Evolutionary conservation across 2,888 invertebrate species (phyloP).

Genomic region (Andrena fulva): DNA sequence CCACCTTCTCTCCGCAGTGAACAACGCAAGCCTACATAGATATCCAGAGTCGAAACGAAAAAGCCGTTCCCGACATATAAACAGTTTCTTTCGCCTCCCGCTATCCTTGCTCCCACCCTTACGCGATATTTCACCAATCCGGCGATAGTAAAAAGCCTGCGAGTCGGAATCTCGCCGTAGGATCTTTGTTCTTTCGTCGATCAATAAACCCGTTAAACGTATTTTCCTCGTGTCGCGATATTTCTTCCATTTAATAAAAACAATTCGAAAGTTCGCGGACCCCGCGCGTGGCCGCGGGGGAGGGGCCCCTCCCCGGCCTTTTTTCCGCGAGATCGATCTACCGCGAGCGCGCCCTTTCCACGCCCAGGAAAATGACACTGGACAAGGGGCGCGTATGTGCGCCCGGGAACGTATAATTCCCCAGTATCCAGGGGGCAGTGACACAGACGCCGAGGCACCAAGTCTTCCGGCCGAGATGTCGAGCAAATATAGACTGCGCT

Average conservation of each 20-base stretch:
- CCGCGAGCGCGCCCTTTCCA: conserved; percentile 39
- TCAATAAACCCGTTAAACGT: conserved; percentile 51
- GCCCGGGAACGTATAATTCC: conserved; percentile 49
- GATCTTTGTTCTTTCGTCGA: conserved; percentile 37
- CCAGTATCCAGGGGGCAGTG: conserved; percentile 52
- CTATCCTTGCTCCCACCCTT: not conserved
- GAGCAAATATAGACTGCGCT: conserved; percentile 54
- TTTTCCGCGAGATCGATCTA: conserved; percentile 36
- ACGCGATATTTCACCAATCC: conserved; percentile 35
- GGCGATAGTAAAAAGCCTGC: conserved; percentile 14
- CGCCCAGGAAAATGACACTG: conserved; percentile 33
- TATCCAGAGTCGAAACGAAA: not conserved
- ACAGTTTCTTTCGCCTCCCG: conserved; percentile 36
- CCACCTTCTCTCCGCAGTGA: not conserved
- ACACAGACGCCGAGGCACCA: conserved; percentile 63
- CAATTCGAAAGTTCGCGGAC: conserved; percentile 14
- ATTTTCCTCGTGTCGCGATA: conserved; percentile 54
- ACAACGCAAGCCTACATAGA: not conserved
- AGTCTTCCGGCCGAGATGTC: conserved; percentile 41
- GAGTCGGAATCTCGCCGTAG: conserved; percentile 35
- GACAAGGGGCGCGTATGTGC: conserved; percentile 24
- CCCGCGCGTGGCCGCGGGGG: not conserved
- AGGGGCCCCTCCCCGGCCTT: not conserved
- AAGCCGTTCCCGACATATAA: not conserved
- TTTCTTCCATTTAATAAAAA: conserved; percentile 57